These are phyloP conservation scores for Acanthopleura granulata DNA, from an alignment of 2,888 invertebrate genomes.

Conservation along the genomic window DNA sequence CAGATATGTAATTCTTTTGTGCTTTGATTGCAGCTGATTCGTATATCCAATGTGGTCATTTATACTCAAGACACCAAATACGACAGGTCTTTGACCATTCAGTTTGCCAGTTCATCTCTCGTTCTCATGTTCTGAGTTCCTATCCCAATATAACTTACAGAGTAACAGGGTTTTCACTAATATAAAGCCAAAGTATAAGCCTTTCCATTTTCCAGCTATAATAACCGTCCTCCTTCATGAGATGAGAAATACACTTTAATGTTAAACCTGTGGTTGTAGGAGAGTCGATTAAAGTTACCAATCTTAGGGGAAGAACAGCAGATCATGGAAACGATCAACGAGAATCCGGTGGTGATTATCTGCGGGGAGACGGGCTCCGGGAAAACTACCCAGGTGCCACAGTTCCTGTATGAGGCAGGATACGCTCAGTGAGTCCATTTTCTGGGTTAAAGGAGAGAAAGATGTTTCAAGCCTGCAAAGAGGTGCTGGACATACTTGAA, in stretches of 20 bases:
- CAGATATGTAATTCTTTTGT: no score
- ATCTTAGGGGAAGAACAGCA: constrained; percentile 83
- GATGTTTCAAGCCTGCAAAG: constrained; percentile 1
- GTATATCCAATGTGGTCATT: no score
- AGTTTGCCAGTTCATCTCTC: no score
- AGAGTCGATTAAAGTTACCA: constrained; percentile 82
- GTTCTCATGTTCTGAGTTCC: neutral
- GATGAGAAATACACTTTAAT: no score
- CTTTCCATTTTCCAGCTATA: no score
- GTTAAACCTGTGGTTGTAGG: constrained; percentile 55
- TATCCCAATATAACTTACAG: neutral
- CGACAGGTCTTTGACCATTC: no score
- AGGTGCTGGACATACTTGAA: neutral
- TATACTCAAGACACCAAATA: no score
- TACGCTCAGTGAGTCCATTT: constrained; percentile 76
- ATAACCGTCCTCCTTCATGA: no score
- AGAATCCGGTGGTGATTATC: constrained; percentile 80
- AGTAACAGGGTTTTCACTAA: no score
- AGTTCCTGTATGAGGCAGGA: constrained; percentile 97
- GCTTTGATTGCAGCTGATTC: no score
- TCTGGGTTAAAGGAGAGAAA: neutral
- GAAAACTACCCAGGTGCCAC: constrained; percentile 98
- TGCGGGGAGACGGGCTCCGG: constrained; percentile 96
- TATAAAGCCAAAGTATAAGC: no score
- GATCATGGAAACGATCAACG: constrained; percentile 95